phyloP scores from a whole-genome alignment of 2,113 vertebrate genomes.

The Mustelus asterias region DNA sequence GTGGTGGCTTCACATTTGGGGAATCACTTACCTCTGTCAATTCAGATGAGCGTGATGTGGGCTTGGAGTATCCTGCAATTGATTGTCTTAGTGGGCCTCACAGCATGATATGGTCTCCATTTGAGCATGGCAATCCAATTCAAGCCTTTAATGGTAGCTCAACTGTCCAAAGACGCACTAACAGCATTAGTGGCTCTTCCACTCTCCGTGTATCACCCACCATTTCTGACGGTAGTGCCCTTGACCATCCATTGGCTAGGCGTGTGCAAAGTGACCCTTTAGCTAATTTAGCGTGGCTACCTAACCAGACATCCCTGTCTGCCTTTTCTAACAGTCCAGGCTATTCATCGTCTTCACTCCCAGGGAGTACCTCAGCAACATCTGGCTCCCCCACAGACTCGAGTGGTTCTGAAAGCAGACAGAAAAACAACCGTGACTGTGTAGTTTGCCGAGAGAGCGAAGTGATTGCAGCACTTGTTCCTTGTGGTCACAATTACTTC shows the following conservation, averaged over 20 bases:
- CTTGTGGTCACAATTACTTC: slow-evolving; percentile 96
- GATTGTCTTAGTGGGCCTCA: slow-evolving; percentile 54
- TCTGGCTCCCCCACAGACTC: slow-evolving; percentile 49
- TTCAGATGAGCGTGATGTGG: slow-evolving; percentile 66
- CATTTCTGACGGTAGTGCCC: slow-evolving; percentile 58
- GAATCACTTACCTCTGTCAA: slow-evolving; percentile 45
- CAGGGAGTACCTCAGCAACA: slow-evolving; percentile 59
- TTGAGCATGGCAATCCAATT: slow-evolving; percentile 56
- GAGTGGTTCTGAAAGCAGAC: slow-evolving; percentile 38
- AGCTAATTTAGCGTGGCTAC: slow-evolving; percentile 77
- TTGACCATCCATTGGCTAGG: slow-evolving; percentile 76
- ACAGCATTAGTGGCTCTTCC: slow-evolving; percentile 59
- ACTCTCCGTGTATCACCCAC: slow-evolving; percentile 64
- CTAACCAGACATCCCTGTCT: slow-evolving; percentile 58
- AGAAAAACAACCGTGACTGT: slow-evolving; percentile 62
- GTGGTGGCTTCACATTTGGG: slow-evolving; percentile 68
- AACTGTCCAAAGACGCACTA: slow-evolving; percentile 57
- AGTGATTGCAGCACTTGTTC: slow-evolving; percentile 85
- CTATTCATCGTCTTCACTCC: slow-evolving; percentile 46
- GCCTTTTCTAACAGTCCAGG: slow-evolving; percentile 71
- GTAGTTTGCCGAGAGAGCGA: slow-evolving; percentile 88
- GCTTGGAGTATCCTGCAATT: slow-evolving; percentile 75
- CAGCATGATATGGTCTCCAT: slow-evolving; percentile 80
- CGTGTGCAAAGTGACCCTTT: slow-evolving; percentile 78
- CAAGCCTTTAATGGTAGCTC: slow-evolving; percentile 58